phyloP scores from a whole-genome alignment of 2,888 invertebrate species.

The Molorchus minor region DNA sequence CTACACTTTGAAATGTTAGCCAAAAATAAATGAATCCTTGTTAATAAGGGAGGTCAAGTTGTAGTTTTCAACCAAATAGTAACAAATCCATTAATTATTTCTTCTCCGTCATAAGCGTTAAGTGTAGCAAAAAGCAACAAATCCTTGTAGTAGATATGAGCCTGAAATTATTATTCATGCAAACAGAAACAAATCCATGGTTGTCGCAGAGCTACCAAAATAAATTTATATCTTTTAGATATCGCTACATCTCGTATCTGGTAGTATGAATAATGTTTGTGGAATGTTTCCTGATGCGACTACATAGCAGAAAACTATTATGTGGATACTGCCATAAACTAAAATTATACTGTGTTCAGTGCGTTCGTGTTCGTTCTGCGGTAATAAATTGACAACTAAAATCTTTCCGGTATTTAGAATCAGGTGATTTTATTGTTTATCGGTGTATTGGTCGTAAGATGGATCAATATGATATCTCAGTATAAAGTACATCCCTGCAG shows the following conservation, averaged over 20 bases:
- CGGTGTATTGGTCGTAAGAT: too few species aligned
- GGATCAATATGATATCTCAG: too few species aligned
- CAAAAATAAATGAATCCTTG: too few species aligned
- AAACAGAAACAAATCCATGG: neutral
- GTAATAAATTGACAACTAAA: too few species aligned
- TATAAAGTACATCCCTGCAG: too few species aligned
- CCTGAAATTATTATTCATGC: neutral
- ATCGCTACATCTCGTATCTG: neutral
- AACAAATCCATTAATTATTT: neutral
- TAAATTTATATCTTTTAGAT: neutral
- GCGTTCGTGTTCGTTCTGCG: too few species aligned
- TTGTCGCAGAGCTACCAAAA: conserved; percentile 1
- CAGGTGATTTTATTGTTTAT: too few species aligned
- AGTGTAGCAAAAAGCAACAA: neutral
- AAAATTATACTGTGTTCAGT: too few species aligned
- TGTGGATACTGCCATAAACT: neutral
- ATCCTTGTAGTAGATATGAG: neutral
- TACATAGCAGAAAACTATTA: neutral
- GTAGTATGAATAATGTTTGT: neutral
- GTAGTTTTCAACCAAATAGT: too few species aligned
- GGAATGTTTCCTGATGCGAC: neutral
- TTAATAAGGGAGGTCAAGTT: too few species aligned
- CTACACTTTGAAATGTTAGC: neutral
- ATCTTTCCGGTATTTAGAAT: too few species aligned
- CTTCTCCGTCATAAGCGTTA: neutral